Evolutionary conservation across 1,140 invertebrate species (phyloP), one percentile per base, ranked within the genome.

Genomic region (Pissodes strobi): DNA sequence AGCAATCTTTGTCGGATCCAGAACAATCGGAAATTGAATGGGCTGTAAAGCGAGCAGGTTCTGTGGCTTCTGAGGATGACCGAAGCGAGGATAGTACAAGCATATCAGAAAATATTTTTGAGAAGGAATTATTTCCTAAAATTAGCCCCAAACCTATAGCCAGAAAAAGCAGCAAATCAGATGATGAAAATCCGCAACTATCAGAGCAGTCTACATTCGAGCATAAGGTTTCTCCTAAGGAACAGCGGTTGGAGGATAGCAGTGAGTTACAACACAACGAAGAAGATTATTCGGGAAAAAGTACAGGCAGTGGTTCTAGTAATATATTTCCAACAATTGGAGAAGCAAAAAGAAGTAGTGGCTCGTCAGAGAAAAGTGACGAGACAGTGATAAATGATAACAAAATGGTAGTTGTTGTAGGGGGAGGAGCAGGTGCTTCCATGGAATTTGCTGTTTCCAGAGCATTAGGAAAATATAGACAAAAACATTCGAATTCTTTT

Each of bases 361-460:
- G 78, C 0, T 77, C 79, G 2, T 83, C 84, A 17, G 82, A 84
- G 45, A 82, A 82, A 68, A 75, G 77, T 22, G 80, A 81, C 12
- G 83, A 84, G 70, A 77, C 79, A 8, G 62, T 63, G 1, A 70
- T 69, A 12, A 73, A 67, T 43, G 76, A 77, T 23, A 72, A 41
- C 37, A 74, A 76, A 64, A 72, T 74, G 41, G 71, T 84, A 21
- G 82, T 82, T 2, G 81, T 81, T 6, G 84, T 85, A 10, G 48
- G 46, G 21, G 21, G 22, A 27, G 41, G 38, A 45, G 51, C 81
- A 39, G 85, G 86, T 27, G 83, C 86, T 2, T 88, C 86, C 49
- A 86, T 90, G 84, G 90, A 93, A 78, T 93, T 93, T 77, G 90
- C 90, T 0, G 91, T 92, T 2, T 92, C 90, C 0, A 79, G 90